These are phyloP conservation scores for cattle (Bos taurus) DNA, from an alignment of 2,113 vertebrate genomes.

Conservation along the genomic window DNA sequence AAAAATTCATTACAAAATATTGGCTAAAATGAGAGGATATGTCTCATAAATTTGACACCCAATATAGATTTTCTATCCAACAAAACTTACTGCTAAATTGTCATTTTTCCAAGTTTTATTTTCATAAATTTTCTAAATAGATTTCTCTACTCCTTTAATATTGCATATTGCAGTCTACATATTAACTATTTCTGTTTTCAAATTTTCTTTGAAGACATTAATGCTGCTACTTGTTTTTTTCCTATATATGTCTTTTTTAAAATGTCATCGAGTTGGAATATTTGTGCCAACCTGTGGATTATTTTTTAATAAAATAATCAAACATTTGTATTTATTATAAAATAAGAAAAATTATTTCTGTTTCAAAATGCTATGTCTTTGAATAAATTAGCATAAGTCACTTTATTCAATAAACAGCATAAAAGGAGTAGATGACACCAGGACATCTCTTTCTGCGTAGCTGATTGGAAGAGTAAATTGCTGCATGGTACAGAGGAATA, in stretches of 20 bases:
- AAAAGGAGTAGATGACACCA: background rate
- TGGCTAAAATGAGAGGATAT: background rate
- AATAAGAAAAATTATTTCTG: background rate
- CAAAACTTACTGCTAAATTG: background rate
- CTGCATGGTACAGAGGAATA: background rate
- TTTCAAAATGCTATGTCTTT: background rate
- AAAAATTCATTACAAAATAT: background rate
- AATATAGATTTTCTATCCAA: background rate
- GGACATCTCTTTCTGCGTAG: too few relatives aligned
- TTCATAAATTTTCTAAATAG: background rate
- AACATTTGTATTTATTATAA: background rate
- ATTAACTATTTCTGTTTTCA: background rate
- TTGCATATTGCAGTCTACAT: background rate
- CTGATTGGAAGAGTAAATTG: background rate
- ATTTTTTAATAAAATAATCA: background rate
- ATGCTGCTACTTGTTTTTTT: background rate
- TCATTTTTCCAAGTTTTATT: background rate
- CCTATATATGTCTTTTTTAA: background rate
- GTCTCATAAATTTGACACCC: background rate
- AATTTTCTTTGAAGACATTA: background rate
- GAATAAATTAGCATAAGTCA: background rate
- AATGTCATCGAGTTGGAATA: background rate
- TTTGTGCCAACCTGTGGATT: background rate
- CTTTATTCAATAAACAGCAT: background rate
- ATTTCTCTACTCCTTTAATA: background rate